Evolutionary conservation across 2,113 vertebrate genomes (phyloP).

Genomic region (Ctenodactylus gundi): DNA sequence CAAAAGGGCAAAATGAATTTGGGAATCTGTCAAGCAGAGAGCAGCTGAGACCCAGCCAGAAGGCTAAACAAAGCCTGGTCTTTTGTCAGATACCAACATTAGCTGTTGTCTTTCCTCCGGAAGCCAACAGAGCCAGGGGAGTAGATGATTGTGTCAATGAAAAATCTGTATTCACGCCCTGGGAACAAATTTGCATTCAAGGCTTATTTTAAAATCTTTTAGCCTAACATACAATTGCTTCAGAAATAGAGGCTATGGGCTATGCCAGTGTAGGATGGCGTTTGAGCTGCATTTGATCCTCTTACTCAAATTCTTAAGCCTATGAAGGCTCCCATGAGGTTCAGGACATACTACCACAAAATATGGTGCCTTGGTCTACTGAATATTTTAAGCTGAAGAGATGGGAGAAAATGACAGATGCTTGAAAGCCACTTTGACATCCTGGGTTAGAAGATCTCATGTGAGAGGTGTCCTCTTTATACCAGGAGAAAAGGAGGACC

Average conservation of each 20-base stretch:
- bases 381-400: neutral
- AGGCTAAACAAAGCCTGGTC: neutral
- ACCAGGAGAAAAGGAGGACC: neutral
- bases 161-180: neutral
- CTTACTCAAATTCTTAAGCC: neutral
- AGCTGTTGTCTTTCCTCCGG: neutral
- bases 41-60: neutral
- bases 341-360: neutral
- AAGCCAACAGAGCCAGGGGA: neutral
- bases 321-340: neutral
- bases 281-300: neutral
- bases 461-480: neutral
- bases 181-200: neutral
- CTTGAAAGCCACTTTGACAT: neutral
- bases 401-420: neutral
- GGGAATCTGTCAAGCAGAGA: slow-evolving; percentile 34
- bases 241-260: neutral
- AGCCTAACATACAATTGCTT: neutral
- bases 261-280: neutral
- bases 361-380: neutral
- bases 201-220: slow-evolving; percentile 27
- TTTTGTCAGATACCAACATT: neutral
- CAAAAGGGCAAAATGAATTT: slow-evolving; percentile 26
- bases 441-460: rapidly evolving
- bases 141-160: neutral